Conservation (phyloP, 2,888 invertebrate genomes). For the Aspidapion aeneum region DNA sequence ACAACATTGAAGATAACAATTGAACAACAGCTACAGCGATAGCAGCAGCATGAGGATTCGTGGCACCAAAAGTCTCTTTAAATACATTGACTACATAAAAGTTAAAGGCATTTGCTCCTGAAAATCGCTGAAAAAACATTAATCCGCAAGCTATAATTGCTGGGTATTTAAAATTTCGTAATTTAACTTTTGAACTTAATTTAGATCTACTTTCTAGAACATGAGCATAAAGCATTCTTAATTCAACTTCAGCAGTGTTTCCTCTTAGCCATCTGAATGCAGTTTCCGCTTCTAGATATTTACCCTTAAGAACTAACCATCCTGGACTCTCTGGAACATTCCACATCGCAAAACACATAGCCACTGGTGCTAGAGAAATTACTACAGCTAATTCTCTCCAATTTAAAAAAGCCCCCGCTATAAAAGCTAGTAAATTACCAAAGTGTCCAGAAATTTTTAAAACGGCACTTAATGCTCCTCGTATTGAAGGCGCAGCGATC, state of each 20-base stretch:
- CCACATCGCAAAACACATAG: conserved; percentile 71
- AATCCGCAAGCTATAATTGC: conserved; percentile 78
- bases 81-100: conserved; percentile 87
- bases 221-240: conserved; percentile 67
- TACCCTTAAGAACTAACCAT: conserved; percentile 72
- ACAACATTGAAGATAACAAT: conserved; percentile 76
- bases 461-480: conserved; percentile 83
- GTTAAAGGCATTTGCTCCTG: conserved; percentile 80
- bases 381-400: conserved; percentile 83
- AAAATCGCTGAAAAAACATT: conserved; percentile 87
- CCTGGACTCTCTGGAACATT: conserved; percentile 89
- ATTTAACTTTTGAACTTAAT: conserved; percentile 33
- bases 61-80: conserved; percentile 74
- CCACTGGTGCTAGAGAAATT: conserved; percentile 73
- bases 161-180: conserved; percentile 60
- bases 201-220: conserved; percentile 50
- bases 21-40: conserved; percentile 84
- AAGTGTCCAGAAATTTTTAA: conserved; percentile 83
- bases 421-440: conserved; percentile 80
- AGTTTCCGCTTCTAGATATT: conserved; percentile 69
- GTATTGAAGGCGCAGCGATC: conserved; percentile 80
- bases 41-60: conserved; percentile 80
- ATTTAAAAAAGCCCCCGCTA: conserved; percentile 76
- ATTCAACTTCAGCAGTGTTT: conserved; percentile 72
- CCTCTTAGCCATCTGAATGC: conserved; percentile 80